phyloP scores from a whole-genome alignment of 2,797 vertebrate genomes.

The Siniperca scherzeri region DNA sequence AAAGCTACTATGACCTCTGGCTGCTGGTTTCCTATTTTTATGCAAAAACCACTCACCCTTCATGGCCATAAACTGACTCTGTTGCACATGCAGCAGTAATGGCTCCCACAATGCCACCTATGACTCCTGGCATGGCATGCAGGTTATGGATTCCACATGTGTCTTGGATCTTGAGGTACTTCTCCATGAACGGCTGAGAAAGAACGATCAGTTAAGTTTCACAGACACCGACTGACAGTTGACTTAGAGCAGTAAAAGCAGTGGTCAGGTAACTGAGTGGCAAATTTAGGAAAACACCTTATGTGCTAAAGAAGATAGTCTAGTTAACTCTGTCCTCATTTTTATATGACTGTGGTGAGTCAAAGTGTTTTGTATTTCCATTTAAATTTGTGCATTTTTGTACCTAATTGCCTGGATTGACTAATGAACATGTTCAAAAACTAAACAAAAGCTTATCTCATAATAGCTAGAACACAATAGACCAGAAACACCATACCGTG shows the following conservation, averaged over 20 bases:
- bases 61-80: slow-evolving; percentile 82
- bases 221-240: not conserved
- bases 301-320: not conserved
- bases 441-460: not conserved
- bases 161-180: slow-evolving; percentile 92
- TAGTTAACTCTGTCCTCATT: not conserved
- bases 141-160: slow-evolving; percentile 98
- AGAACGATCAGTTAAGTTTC: not conserved
- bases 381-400: not conserved
- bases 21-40: not conserved
- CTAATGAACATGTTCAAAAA: not conserved
- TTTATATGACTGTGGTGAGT: not conserved
- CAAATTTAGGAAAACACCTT: not conserved
- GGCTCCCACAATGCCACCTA: slow-evolving; percentile 96
- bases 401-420: not conserved
- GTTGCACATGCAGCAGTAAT: slow-evolving; percentile 90
- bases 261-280: not conserved
- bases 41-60: slow-evolving; percentile 84
- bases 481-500: slow-evolving; percentile 49
- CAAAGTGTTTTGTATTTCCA: not conserved
- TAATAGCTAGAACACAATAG: not conserved
- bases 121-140: slow-evolving; percentile 93
- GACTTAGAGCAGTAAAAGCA: not conserved
- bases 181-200: slow-evolving; percentile 92
- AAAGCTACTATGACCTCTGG: not conserved